Conservation (phyloP, 2,888 invertebrate species). For the Chrysopilus asiliformis region DNA sequence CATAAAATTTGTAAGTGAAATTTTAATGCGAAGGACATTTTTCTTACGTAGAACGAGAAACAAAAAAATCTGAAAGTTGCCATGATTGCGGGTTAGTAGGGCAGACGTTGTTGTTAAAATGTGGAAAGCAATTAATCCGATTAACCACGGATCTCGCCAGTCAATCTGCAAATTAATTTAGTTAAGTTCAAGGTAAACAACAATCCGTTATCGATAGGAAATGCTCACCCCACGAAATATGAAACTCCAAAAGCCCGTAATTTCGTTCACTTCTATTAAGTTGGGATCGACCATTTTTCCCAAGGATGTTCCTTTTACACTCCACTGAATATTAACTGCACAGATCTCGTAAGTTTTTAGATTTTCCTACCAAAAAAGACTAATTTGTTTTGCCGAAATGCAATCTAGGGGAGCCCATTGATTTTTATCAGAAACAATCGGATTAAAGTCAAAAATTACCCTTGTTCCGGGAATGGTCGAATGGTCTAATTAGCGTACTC, state of each 20-base stretch:
- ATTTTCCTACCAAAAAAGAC: no score
- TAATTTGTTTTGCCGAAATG: no score
- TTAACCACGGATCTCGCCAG: slow-evolving; percentile 81
- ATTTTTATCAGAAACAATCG: no score
- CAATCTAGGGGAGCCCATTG: no score
- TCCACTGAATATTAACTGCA: not conserved
- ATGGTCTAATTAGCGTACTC: no score
- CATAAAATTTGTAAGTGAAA: no score
- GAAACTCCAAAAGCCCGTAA: slow-evolving; percentile 66
- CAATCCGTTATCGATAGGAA: not conserved
- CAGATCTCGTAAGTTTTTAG: not conserved
- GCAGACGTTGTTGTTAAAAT: slow-evolving; percentile 63
- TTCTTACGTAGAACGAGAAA: slow-evolving; percentile 71
- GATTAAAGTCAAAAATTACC: no score
- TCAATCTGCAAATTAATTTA: slow-evolving; percentile 60
- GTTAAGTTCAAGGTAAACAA: not conserved
- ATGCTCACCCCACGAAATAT: slow-evolving; percentile 48
- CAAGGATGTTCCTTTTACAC: not conserved
- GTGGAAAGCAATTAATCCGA: slow-evolving; percentile 62
- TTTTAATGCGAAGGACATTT: no score
- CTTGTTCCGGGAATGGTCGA: no score
- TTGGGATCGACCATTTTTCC: slow-evolving; percentile 41
- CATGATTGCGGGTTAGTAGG: slow-evolving; percentile 68
- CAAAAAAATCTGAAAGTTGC: slow-evolving; percentile 72
- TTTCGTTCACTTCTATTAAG: slow-evolving; percentile 54